Base-by-base conservation (phyloP, 37 sponge, comb jelly and placozoan species). In the Ephydatia muelleri region DNA sequence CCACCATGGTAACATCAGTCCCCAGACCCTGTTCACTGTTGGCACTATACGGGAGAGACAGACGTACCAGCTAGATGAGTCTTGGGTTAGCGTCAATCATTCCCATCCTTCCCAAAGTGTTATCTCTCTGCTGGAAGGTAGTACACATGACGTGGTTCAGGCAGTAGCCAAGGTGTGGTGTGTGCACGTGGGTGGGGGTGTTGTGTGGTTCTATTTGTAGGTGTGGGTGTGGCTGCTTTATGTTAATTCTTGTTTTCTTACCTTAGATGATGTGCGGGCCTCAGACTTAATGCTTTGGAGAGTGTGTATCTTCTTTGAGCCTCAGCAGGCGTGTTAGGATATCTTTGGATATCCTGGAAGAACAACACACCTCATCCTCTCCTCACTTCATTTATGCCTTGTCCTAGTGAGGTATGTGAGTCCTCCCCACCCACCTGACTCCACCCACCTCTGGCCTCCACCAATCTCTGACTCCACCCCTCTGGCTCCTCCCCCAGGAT, bases 31-130 rank as follows among this genome's bases (percentile, higher is more conserved):
- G 74, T 83, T 65, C n/a, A n/a, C n/a, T n/a, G n/a, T n/a, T n/a
- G n/a, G n/a, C 84, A 83, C 74, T 83, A 37, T 29, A 57, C 37
- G 33, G 84, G 84, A 2, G 84, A 83, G n/a, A 40, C 34, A 29
- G 16, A 49, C 30, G 36, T 83, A 83, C 49, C 6, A 5, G 6
- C 5, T 75, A 2, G 31, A 14, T 35, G 67, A 64, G 8, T 26
- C 64, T 29, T 83, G 84, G 84, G 9, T 57, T 2, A 29, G 25
- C 2, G 28, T 11, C 27, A 85, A 80, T 22, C 19, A 33, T 33
- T 0, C 19, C 30, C 29, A 80, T 34, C 13, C 36, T 3, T 36
- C 67, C 5, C 1, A 1, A 6, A 2, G 57, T 30, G 19, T 67
- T 8, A 26, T 31, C 68, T 3, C 80, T 0, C 36, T 34, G 21